Base-by-base conservation (phyloP, 2,888 invertebrate species). In the Geotrupes spiniger region DNA sequence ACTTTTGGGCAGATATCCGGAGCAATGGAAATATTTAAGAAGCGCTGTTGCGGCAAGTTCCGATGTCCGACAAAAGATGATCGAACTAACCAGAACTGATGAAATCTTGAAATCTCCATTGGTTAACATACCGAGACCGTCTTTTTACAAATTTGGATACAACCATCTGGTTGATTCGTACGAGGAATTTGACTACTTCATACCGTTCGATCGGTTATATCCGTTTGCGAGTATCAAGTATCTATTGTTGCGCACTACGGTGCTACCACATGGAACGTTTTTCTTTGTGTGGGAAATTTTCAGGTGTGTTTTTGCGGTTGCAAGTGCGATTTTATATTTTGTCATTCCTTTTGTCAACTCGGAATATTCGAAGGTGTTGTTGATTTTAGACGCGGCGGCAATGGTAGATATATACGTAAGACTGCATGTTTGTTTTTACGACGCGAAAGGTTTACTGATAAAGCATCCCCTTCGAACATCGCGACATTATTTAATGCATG, bases 361-460 rank as follows among this genome's bases (percentile, higher is more conserved):
- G 5, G 9, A 11, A 12, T 42, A 42, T 15, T 33, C 12, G 15
- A 10, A 21, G 10, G 17, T 73, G 2, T 53, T 77, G 8, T 26
- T 52, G 2, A 12, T 47, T 4, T 37, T 57, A 1, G 59, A 62
- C 46, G 3, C 47, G 1, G 49, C 44, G 1, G 60, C 62, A 1
- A 74, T 74, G 38, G 2, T 74, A 1, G 78, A 78, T 33, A 54
- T 78, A 0, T 25, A 76, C 4, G 58, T 78, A 8, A 75, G 77
- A 73, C 56, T 74, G 0, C 77, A 78, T 42, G 73, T 78, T 0
- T 75, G 74, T 0, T 78, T 75, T 52, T 78, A 78, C 56, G 68
- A 78, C 33, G 67, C 75, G 1, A 65, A 67, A 11, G 76, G 75
- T 0, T 51, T 78, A 10, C 57, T 78, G 6, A 67, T 78, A 12